Evolutionary conservation across 2,888 invertebrate species (phyloP).

Genomic region (Eupelmus urozonus): DNA sequence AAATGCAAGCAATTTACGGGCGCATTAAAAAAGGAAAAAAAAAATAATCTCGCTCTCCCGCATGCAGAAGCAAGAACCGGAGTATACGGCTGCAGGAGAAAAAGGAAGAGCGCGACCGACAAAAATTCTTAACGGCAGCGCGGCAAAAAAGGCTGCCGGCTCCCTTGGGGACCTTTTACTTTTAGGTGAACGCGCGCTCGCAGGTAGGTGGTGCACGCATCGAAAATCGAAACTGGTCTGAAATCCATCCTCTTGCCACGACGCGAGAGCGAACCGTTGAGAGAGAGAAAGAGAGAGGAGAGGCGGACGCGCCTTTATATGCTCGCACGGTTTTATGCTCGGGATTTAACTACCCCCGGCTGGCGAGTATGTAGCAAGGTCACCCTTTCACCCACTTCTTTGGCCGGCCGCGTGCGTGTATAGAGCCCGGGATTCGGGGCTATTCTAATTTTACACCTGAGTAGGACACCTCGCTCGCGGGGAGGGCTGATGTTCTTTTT

Average conservation of each 20-base stretch:
- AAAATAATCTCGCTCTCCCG: no score
- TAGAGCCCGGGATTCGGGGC: constrained; percentile 30
- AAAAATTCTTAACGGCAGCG: constrained; percentile 33
- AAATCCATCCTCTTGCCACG: constrained; percentile 44
- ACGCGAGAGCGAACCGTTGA: constrained; percentile 34
- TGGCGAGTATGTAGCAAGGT: constrained; percentile 37
- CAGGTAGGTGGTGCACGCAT: constrained; percentile 15
- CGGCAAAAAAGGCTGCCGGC: background rate
- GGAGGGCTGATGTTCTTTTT: background rate
- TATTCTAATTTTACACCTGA: constrained; percentile 42
- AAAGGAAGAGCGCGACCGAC: background rate
- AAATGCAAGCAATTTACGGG: constrained; percentile 15
- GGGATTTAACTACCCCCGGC: constrained; percentile 55
- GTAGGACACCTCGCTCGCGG: no score
- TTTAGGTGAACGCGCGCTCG: constrained; percentile 16
- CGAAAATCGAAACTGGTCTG: constrained; percentile 59
- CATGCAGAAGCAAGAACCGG: background rate
- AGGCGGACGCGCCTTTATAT: constrained; percentile 29
- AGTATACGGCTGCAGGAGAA: background rate
- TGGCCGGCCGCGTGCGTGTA: background rate
- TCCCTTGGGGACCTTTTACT: constrained; percentile 55
- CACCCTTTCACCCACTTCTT: constrained; percentile 58
- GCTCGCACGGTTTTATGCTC: constrained; percentile 12
- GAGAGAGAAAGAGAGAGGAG: constrained; percentile 31
- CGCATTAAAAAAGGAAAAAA: background rate